Conservation (phyloP, 2,888 invertebrate species). For the Helicoverpa assulta region DNA sequence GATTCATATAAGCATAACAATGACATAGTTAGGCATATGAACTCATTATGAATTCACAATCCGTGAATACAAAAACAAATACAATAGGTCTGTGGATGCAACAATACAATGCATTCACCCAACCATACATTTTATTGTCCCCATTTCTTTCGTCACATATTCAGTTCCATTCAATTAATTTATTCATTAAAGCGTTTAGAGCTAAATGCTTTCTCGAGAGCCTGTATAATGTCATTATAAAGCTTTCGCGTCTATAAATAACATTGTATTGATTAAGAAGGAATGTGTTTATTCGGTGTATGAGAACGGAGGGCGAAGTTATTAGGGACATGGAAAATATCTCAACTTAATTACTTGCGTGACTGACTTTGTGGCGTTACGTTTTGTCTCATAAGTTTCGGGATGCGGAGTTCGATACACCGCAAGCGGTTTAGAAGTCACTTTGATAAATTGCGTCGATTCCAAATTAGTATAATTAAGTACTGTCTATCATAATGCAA, state of each 20-base stretch:
- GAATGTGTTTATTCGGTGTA: constrained; percentile 19
- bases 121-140: constrained; percentile 65
- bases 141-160: constrained; percentile 58
- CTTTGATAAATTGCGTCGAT: not conserved
- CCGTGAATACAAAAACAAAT: constrained; percentile 58
- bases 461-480: too few relatives aligned
- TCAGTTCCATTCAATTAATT: constrained; percentile 66
- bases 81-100: constrained; percentile 74
- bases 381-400: constrained; percentile 14
- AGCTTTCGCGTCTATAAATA: constrained; percentile 26
- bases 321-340: constrained; percentile 7
- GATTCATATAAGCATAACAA: not conserved
- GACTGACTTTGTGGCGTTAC: not conserved
- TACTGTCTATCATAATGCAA: too few relatives aligned
- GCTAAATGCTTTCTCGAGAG: constrained; percentile 32
- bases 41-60: constrained; percentile 75
- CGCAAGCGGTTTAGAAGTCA: constrained; percentile 7
- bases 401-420: not conserved
- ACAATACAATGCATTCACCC: constrained; percentile 78
- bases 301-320: not conserved
- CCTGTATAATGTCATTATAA: constrained; percentile 30
- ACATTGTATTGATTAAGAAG: constrained; percentile 23
- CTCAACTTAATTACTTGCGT: constrained; percentile 5
- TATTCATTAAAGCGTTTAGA: constrained; percentile 62
- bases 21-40: constrained; percentile 32